Base-by-base conservation (phyloP, 1,140 invertebrate genomes). In the Glomeris maerens region DNA sequence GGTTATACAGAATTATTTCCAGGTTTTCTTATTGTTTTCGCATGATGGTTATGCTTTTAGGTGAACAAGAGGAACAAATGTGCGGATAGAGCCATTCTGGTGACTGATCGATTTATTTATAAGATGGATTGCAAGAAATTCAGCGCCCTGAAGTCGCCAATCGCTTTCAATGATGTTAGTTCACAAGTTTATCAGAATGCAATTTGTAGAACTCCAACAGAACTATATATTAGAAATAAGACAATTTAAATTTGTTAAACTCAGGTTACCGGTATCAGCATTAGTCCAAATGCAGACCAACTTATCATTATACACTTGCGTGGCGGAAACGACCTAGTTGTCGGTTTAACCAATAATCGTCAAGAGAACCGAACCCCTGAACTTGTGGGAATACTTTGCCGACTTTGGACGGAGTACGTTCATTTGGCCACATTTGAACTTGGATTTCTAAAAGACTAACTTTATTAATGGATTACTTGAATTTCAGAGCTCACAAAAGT, bases 231-330 rank as follows among this genome's bases (percentile, higher is more conserved):
- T n/a, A n/a, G n/a, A n/a, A n/a, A n/a, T n/a, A n/a, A n/a, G n/a
- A n/a, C n/a, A n/a, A n/a, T n/a, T n/a, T n/a, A n/a, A n/a, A n/a
- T n/a, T n/a, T n/a, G n/a, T n/a, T n/a, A n/a, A n/a, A n/a, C 53
- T 17, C 57, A 83, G 75, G 72, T 91, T 2, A 84, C 81, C n/a
- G 81, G 83, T 4, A 59, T 90, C 1, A 86, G 81, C 60, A 72
- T 91, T 1, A 83, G 77, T n/a, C 77, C 83, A 13, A 84, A 81
- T 1, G 76, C 73, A 53, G 92, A 94, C 65, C 91, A 95, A 62
- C 73, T 97, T 45, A 77, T 92, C 49, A 80, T 90, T 7, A 77
- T 97, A 55, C 91, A 95, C 64, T 79, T 91, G 2, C 79, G 80
- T 53, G 78, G 78, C 23, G 83, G 84, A 20, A 92, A 94, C 66